phyloP scores from a whole-genome alignment of 2,797 vertebrate genomes.

The Gymnothorax reevesii region DNA sequence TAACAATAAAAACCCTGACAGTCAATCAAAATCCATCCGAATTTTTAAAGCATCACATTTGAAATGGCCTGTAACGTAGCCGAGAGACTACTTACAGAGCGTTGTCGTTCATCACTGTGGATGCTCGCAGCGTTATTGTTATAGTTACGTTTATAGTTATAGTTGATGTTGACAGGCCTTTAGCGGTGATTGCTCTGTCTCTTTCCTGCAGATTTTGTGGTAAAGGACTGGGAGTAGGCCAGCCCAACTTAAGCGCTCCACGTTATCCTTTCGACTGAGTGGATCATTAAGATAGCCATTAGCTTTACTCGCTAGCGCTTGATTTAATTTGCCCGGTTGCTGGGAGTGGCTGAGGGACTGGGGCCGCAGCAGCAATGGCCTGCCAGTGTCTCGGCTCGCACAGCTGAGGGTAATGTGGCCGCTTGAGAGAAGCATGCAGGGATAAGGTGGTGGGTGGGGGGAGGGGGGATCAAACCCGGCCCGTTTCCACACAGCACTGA shows the following conservation, averaged over 20 bases:
- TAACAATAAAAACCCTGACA: no score
- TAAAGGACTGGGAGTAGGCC: not conserved
- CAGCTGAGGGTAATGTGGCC: not conserved
- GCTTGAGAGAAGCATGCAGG: not conserved
- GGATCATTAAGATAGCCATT: slow-evolving; percentile 5
- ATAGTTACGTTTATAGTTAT: no score
- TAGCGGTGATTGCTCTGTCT: not conserved
- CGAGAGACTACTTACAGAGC: no score
- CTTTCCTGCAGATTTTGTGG: not conserved
- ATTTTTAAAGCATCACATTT: no score
- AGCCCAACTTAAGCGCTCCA: not conserved
- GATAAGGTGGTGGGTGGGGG: not conserved
- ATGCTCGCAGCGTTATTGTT: no score
- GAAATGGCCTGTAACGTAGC: no score
- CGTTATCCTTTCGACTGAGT: not conserved
- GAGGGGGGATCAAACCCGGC: not conserved
- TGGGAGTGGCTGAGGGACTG: not conserved
- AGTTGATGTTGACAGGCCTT: no score
- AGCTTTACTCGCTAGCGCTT: slow-evolving; percentile 1
- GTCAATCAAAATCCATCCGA: no score
- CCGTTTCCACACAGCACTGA: not conserved
- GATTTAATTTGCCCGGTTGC: slow-evolving; percentile 7
- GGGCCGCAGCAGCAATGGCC: not conserved
- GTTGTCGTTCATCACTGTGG: no score
- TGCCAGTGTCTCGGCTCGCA: not conserved